A percentile compares a stretch with the other conserved stretches of the same genome.
phyloP scores from a whole-genome alignment of 2,888 invertebrate species.

The Lomographa bimaculata region DNA sequence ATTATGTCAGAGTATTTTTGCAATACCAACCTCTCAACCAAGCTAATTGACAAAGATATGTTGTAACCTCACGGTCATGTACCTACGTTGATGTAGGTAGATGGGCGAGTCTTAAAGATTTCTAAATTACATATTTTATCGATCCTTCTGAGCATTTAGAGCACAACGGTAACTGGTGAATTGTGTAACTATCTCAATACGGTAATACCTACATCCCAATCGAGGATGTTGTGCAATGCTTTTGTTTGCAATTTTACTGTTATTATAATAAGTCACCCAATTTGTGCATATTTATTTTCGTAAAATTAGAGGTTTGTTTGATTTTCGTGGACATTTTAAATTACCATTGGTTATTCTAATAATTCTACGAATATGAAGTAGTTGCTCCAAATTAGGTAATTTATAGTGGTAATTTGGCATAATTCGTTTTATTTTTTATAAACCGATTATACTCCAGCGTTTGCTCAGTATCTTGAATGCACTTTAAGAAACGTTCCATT shows the following conservation, averaged over 20 bases:
- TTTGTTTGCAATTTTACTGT: slow-evolving; percentile 17
- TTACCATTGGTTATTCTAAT: too few relatives aligned
- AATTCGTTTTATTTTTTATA: too few relatives aligned
- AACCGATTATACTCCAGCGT: too few relatives aligned
- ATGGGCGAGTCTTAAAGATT: not conserved
- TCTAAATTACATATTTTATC: slow-evolving; percentile 10
- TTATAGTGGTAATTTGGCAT: too few relatives aligned
- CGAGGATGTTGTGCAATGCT: slow-evolving; percentile 24
- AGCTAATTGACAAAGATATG: slow-evolving; percentile 11
- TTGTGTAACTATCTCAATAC: slow-evolving; percentile 25
- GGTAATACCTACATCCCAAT: slow-evolving; percentile 23
- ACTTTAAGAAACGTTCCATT: too few relatives aligned
- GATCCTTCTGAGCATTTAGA: slow-evolving; percentile 19
- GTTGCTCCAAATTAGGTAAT: too few relatives aligned
- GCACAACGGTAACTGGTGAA: slow-evolving; percentile 5
- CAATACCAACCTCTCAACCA: slow-evolving; percentile 27
- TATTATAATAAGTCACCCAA: slow-evolving; percentile 18
- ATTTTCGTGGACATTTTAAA: too few relatives aligned
- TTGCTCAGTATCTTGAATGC: too few relatives aligned
- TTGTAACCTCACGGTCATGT: slow-evolving; percentile 8
- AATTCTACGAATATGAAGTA: too few relatives aligned
- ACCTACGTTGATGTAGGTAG: not conserved
- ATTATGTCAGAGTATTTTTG: slow-evolving; percentile 15
- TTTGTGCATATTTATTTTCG: slow-evolving; percentile 5
- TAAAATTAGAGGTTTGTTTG: not conserved